Percentiles rank a stretch among this genome's conserved stretches.
phyloP scores from a whole-genome alignment of 2,113 vertebrate genomes.

The Nicator chloris region DNA sequence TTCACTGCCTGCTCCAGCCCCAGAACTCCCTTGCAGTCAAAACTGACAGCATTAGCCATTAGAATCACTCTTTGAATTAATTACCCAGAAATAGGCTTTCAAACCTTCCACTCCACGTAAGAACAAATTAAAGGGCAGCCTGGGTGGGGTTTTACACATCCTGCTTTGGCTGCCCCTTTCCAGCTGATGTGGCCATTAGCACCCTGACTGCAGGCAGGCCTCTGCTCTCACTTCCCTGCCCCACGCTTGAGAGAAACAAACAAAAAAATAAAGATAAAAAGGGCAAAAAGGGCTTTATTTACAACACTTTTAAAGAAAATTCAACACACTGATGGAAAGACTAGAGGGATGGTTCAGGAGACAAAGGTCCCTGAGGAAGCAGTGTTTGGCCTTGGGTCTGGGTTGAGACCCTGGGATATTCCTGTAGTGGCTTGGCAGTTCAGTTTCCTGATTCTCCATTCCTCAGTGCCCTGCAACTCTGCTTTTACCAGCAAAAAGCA shows the following conservation, averaged over 20 bases:
- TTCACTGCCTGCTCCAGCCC: slow-evolving; percentile 40
- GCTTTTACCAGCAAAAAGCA: neutral
- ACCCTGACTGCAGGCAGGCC: neutral
- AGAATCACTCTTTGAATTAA: slow-evolving; percentile 70
- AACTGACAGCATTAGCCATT: slow-evolving; percentile 67
- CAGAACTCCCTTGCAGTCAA: slow-evolving; percentile 55
- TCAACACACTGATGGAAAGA: neutral
- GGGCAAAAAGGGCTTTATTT: neutral
- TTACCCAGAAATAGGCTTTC: slow-evolving; percentile 68
- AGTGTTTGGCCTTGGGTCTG: neutral
- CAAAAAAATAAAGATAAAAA: neutral
- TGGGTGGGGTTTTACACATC: slow-evolving; percentile 47
- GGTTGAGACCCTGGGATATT: neutral
- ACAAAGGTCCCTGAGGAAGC: neutral
- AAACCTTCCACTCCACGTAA: slow-evolving; percentile 64
- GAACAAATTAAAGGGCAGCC: slow-evolving; percentile 67
- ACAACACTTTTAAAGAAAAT: neutral
- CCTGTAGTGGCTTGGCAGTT: neutral
- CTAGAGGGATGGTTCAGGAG: neutral
- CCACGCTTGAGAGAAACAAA: neutral
- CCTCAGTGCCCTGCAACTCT: neutral
- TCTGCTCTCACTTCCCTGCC: neutral
- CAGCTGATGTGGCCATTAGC: slow-evolving; percentile 26
- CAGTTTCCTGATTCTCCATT: neutral
- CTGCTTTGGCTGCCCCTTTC: slow-evolving; percentile 28